Evolutionary conservation across 2,888 invertebrate genomes (phyloP).

Genomic region (Melieria picta): DNA sequence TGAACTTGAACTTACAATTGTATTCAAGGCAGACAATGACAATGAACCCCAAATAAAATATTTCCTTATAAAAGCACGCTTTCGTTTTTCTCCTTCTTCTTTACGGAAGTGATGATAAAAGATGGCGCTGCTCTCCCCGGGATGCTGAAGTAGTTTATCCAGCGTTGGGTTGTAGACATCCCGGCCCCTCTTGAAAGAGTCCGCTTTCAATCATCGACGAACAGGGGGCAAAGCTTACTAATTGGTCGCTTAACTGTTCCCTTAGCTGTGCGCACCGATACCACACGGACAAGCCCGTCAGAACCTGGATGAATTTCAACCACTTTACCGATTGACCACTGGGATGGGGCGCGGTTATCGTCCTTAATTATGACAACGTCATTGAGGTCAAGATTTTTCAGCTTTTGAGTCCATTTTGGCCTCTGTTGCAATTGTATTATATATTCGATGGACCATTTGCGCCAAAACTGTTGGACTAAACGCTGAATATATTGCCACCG

Average conservation of each 20-base stretch:
- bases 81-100: too few species aligned
- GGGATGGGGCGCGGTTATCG: neutral
- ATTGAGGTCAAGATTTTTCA: conserved; percentile 31
- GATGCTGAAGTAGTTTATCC: too few species aligned
- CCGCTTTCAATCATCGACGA: neutral
- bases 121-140: too few species aligned
- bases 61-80: too few species aligned
- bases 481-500: conserved; percentile 38
- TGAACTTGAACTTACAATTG: too few species aligned
- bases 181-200: neutral
- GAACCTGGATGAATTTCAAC: neutral
- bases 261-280: conserved; percentile 18
- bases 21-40: too few species aligned
- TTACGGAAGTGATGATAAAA: too few species aligned
- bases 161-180: neutral
- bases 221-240: too few species aligned
- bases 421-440: conserved; percentile 21
- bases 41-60: too few species aligned
- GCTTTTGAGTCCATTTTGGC: conserved; percentile 32
- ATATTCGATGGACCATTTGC: conserved; percentile 24
- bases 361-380: conserved; percentile 31
- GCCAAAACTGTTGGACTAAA: conserved; percentile 19
- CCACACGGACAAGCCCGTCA: conserved; percentile 8
- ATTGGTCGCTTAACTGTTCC: conserved; percentile 12
- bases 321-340: neutral